phyloP scores from a whole-genome alignment of 2,797 vertebrate species.

The Lithobates sylvaticus region DNA sequence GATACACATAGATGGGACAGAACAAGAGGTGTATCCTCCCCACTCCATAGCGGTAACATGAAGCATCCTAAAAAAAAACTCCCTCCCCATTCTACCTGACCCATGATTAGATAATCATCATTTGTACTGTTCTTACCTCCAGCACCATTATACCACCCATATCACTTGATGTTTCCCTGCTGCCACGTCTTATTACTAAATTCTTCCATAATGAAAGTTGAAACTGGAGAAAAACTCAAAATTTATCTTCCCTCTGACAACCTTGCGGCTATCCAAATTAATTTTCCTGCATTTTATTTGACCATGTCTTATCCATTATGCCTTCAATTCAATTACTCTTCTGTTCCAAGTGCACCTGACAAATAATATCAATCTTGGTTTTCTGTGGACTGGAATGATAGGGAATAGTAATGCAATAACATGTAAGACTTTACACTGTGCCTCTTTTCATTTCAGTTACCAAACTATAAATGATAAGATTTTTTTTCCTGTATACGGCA shows the following conservation, averaged over 20 bases:
- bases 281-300: neutral
- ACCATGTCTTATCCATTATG: neutral
- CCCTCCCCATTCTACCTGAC: too few relatives aligned
- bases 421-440: too few relatives aligned
- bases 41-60: too few relatives aligned
- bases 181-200: neutral
- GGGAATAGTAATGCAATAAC: neutral
- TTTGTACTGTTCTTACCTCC: too few relatives aligned
- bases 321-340: constrained; percentile 5
- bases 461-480: too few relatives aligned
- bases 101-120: too few relatives aligned
- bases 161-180: neutral
- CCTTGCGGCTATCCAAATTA: neutral
- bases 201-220: neutral
- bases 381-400: neutral
- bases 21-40: too few relatives aligned
- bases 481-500: too few relatives aligned
- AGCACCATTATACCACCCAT: too few relatives aligned
- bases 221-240: neutral
- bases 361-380: neutral
- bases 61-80: too few relatives aligned
- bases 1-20: too few relatives aligned
- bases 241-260: neutral
- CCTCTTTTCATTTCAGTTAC: too few relatives aligned
- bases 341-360: neutral